Evolutionary conservation across 2,888 invertebrate genomes (phyloP).

Genomic region (Iphiclides podalirius): DNA sequence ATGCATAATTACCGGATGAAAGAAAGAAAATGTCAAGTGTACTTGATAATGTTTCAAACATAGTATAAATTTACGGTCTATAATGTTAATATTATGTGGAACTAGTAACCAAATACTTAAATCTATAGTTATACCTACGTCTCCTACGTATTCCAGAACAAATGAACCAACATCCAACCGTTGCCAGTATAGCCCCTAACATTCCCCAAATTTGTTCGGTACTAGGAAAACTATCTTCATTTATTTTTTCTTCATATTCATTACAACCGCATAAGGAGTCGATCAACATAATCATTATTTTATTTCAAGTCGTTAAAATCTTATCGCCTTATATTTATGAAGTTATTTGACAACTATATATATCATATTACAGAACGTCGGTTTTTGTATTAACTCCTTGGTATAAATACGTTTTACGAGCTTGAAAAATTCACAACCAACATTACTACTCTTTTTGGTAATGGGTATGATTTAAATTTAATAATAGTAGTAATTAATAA

Average conservation of each 20-base stretch:
- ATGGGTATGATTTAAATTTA: no score
- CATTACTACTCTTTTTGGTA: no score
- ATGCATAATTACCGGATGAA: neutral
- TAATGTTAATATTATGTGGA: neutral
- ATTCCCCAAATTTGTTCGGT: conserved; percentile 63
- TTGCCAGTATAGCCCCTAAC: conserved; percentile 55
- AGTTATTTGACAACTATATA: conserved; percentile 1
- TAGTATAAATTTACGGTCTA: no score
- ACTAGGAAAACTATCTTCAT: conserved; percentile 51
- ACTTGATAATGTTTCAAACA: neutral
- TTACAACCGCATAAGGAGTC: conserved; percentile 54
- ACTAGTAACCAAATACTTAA: neutral
- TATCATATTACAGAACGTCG: neutral
- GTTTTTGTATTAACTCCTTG: neutral
- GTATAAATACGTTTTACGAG: no score
- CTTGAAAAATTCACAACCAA: no score
- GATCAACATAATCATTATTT: conserved; percentile 1
- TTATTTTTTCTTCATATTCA: conserved; percentile 38
- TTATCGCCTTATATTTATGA: conserved; percentile 15
- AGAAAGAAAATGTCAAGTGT: neutral
- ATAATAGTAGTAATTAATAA: no score
- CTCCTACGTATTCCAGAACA: conserved; percentile 52
- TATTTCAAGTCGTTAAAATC: neutral
- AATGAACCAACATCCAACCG: conserved; percentile 50
- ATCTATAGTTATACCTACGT: no score